These are phyloP conservation scores for Lemur catta DNA, from an alignment of 2,797 vertebrate genomes.

Conservation along the genomic window DNA sequence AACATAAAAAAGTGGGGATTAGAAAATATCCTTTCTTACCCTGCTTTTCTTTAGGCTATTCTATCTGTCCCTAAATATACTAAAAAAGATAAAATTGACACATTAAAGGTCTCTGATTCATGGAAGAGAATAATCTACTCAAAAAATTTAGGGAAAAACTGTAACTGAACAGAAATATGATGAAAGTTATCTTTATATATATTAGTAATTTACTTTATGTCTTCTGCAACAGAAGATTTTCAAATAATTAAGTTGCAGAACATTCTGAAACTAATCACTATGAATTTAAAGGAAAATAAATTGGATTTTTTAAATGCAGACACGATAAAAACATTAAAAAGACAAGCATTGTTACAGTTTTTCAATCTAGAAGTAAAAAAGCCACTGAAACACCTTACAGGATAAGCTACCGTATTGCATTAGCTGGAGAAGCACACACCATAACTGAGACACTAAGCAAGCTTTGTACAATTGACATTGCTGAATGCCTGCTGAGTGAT, in stretches of 20 bases:
- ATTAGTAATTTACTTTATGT: neutral
- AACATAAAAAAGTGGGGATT: neutral
- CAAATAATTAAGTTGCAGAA: neutral
- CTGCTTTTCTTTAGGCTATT: no score
- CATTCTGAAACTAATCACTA: conserved; percentile 6
- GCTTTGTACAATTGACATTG: neutral
- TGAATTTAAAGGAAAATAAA: neutral
- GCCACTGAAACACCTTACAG: neutral
- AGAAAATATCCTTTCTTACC: neutral
- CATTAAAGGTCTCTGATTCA: neutral
- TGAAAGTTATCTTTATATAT: neutral
- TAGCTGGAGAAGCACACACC: neutral
- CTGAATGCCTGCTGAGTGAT: neutral
- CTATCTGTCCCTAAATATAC: neutral
- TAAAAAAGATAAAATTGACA: neutral
- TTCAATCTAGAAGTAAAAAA: neutral
- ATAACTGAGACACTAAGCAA: neutral
- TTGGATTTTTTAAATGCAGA: neutral
- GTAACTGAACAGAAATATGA: neutral
- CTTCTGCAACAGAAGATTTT: neutral
- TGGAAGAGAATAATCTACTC: neutral
- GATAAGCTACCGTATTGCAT: neutral
- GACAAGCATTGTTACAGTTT: neutral
- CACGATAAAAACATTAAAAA: conserved; percentile 12
- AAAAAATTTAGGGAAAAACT: neutral